Evolutionary conservation across 1,140 invertebrate genomes (phyloP).

Genomic region (Mya arenaria): DNA sequence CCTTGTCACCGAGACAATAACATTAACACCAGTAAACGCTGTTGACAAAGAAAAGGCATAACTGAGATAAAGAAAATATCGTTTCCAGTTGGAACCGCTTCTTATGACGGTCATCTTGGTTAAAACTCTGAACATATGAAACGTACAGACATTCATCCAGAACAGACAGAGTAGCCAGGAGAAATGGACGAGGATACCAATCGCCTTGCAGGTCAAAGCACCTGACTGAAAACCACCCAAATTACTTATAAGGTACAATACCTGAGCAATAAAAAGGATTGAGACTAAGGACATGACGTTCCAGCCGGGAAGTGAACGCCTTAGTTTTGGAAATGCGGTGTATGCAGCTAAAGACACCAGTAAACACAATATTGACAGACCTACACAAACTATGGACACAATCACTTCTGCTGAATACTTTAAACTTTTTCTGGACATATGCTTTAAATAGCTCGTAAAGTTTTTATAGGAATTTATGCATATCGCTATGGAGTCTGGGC

Average conservation of each 20-base stretch:
- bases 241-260: slow-evolving; percentile 6
- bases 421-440: no score
- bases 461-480: no score
- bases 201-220: background rate
- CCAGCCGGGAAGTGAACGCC: slow-evolving; percentile 5
- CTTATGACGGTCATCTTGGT: background rate
- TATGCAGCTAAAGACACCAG: no score
- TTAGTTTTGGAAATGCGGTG: no score
- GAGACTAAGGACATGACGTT: background rate
- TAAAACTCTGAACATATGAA: slow-evolving; percentile 47
- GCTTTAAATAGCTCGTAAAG: no score
- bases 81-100: no score
- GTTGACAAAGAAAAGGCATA: slow-evolving; percentile 15
- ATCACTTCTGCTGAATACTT: no score
- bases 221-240: background rate
- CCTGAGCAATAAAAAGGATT: slow-evolving; percentile 5
- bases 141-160: slow-evolving; percentile 35
- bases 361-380: no score
- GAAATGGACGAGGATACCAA: slow-evolving; percentile 14
- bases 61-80: background rate
- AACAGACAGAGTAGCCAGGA: background rate
- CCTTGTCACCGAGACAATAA: background rate
- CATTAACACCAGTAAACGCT: background rate
- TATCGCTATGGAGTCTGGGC: no score
- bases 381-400: no score